Evolutionary conservation across 30 jellyfish, hydroid and myxozoan species (phyloP), one percentile per base, ranked within the genome.

Genomic region (Cassiopea andromeda): DNA sequence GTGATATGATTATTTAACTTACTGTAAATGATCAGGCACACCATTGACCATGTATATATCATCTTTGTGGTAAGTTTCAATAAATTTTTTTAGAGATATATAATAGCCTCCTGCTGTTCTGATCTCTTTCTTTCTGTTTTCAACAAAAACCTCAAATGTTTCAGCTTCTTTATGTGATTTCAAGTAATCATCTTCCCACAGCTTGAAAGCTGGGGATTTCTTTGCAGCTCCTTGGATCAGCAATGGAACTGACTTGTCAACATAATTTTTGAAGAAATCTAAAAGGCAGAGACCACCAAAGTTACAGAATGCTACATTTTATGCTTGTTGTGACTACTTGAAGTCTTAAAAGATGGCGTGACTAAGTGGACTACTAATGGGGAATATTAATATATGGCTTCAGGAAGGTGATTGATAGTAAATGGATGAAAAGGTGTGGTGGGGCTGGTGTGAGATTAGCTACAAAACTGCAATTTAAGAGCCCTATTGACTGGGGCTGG

Each of bases 1-100:
- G 12, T 54, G 64, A 54, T 6, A 54, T 3, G 64, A 54, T 3
- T 0, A 3, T 6, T 54, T 13, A 16, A 85, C 98, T 66, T 90
- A 90, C 98, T 85, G 94, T 59, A 94, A 80, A 81, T 78, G 96
- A n/a, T 83, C 87, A 1, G 98, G 98, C 68, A 94, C 97, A 66
- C 89, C 96, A 81, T 91, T 84, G 77, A 94, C 98, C 98, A 94
- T 88, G 69, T 94, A 94, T 1, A 94, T 80, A 75, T 84, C 90
- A 70, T 92, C 95, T 17, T 72, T 67, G 17, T 86, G 91, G 78
- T 94, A 94, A 0, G 89, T 82, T 45, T 87, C 91, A 38, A 94
- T 86, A 69, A 94, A 94, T 49, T 94, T 91, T 61, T 90, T 91
- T 70, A 94, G 73, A 17, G 98, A 69, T 1, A 88, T 90, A 27